Evolutionary conservation across 2,797 vertebrate species (phyloP).

Genomic region (Anniella stebbinsi): DNA sequence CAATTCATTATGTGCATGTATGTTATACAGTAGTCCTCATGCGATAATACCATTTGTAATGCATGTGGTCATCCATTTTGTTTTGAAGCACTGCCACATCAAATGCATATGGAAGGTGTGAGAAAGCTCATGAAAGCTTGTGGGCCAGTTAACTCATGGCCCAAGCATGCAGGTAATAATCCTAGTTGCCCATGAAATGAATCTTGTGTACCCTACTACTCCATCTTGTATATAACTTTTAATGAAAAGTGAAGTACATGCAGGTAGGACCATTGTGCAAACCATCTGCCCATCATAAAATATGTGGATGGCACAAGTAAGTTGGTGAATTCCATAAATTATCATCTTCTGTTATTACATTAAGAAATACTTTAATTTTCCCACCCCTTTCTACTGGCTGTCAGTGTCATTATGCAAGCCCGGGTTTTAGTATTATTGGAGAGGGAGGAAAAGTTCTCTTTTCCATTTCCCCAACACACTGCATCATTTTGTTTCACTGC

Average conservation of each 20-base stretch:
- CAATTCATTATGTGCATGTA: no score
- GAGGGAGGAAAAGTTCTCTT: not conserved
- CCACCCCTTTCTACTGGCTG: not conserved
- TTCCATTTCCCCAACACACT: not conserved
- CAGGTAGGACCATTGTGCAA: not conserved
- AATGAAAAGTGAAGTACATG: not conserved
- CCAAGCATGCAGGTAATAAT: no score
- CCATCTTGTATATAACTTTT: not conserved
- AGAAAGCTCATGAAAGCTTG: not conserved
- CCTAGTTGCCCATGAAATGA: not conserved
- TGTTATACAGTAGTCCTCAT: not conserved
- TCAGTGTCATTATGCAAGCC: not conserved
- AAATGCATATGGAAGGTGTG: not conserved
- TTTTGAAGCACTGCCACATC: not conserved
- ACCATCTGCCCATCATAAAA: not conserved
- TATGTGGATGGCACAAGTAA: no score
- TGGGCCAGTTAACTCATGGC: not conserved
- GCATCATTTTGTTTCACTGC: not conserved
- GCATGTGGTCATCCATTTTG: not conserved
- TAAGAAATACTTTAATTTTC: not conserved
- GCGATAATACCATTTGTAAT: not conserved
- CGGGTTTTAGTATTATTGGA: not conserved
- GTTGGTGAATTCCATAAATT: not conserved
- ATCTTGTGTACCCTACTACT: not conserved
- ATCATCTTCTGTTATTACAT: not conserved